phyloP scores from a whole-genome alignment of 2,797 vertebrate genomes.

The Poeciliopsis paucimaculata region DNA sequence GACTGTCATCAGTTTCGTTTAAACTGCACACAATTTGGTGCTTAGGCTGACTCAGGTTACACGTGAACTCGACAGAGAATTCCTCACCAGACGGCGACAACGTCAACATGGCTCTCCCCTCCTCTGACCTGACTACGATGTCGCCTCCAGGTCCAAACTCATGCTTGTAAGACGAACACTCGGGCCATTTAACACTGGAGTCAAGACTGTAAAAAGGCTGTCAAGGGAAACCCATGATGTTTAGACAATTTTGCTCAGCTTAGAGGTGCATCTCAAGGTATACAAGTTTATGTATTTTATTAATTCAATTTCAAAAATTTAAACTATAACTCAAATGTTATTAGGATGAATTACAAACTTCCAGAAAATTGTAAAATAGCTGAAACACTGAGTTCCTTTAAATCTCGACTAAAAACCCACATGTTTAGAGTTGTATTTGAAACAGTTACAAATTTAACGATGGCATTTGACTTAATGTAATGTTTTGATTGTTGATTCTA shows the following conservation, averaged over 20 bases:
- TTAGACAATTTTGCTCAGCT: not conserved
- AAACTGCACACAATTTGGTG: constrained; percentile 10
- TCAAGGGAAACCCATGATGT: not conserved
- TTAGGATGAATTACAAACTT: not conserved
- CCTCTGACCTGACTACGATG: constrained; percentile 81
- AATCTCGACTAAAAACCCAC: too few species aligned
- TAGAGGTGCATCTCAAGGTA: not conserved
- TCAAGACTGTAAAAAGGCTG: constrained; percentile 71
- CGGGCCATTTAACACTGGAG: constrained; percentile 83
- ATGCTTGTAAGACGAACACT: constrained; percentile 41
- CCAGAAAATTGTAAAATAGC: too few species aligned
- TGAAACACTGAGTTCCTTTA: too few species aligned
- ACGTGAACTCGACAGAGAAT: constrained; percentile 86
- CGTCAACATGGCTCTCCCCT: constrained; percentile 80
- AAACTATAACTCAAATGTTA: not conserved
- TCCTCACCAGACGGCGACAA: constrained; percentile 83
- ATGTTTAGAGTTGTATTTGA: too few species aligned
- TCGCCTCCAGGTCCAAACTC: constrained; percentile 57
- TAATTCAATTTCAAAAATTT: not conserved
- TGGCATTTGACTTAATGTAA: too few species aligned
- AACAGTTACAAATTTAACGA: too few species aligned
- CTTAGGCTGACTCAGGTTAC: constrained; percentile 80
- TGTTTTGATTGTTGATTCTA: too few species aligned
- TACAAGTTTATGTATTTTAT: not conserved
- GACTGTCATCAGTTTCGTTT: constrained; percentile 28